Conservation (phyloP, 2,113 vertebrate species). For the Pedionomus torquatus region DNA sequence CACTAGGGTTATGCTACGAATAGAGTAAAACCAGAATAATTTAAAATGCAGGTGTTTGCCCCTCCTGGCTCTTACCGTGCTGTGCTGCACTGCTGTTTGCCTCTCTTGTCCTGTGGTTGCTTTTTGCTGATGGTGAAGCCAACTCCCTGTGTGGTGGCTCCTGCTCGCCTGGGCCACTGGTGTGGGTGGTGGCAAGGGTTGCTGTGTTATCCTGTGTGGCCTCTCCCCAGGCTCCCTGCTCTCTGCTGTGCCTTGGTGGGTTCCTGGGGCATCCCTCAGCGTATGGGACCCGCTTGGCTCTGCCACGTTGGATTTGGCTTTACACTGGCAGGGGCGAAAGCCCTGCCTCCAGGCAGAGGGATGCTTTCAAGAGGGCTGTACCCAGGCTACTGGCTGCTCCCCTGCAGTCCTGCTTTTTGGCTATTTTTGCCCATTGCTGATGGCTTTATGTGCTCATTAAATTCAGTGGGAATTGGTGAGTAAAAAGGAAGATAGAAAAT, state of each 20-base stretch:
- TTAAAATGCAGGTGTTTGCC: neutral
- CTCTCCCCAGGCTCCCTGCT: neutral
- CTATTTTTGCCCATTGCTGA: neutral
- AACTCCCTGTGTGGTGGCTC: neutral
- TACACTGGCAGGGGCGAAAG: rapidly evolving
- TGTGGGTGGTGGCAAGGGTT: neutral
- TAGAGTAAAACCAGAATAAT: neutral
- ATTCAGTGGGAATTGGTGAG: neutral
- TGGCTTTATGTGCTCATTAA: neutral
- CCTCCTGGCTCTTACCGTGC: neutral
- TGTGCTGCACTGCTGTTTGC: neutral
- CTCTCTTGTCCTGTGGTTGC: neutral
- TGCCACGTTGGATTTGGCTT: rapidly evolving
- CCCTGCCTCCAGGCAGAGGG: neutral
- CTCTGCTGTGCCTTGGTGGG: neutral
- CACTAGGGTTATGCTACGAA: neutral
- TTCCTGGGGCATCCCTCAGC: neutral
- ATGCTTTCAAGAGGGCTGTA: rapidly evolving
- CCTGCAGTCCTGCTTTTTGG: neutral
- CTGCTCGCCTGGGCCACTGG: rapidly evolving
- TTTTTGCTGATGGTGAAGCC: neutral
- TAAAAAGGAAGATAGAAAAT: neutral
- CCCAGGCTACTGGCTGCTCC: neutral
- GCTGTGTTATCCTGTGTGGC: rapidly evolving
- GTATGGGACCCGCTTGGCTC: rapidly evolving